Evolutionary conservation across 1,140 invertebrate species (phyloP).

Genomic region (Uloborus diversus): DNA sequence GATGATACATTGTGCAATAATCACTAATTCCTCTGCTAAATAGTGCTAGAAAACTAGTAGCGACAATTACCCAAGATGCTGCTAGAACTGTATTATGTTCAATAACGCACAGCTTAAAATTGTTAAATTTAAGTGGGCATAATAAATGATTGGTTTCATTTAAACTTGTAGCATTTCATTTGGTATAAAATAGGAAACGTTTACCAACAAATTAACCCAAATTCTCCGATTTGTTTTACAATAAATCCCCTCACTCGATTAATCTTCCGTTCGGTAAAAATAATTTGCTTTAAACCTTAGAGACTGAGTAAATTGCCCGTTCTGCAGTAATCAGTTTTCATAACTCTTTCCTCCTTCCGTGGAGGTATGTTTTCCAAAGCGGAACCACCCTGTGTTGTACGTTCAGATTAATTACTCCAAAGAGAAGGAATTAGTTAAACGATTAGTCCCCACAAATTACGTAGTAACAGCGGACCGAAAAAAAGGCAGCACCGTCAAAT

Average conservation of each 20-base stretch:
- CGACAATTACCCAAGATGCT: too few relatives aligned
- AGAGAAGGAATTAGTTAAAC: constrained; percentile 43
- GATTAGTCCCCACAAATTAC: constrained; percentile 40
- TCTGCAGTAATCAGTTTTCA: constrained; percentile 34
- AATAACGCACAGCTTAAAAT: too few relatives aligned
- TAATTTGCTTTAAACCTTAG: constrained; percentile 28
- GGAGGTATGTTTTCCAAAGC: constrained; percentile 27
- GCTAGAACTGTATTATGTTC: too few relatives aligned
- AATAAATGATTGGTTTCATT: too few relatives aligned
- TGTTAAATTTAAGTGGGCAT: too few relatives aligned
- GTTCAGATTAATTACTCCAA: constrained; percentile 31
- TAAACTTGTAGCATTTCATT: too few relatives aligned
- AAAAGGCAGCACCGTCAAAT: constrained; percentile 1
- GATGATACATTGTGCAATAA: too few relatives aligned
- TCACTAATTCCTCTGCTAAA: too few relatives aligned
- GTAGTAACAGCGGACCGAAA: constrained; percentile 22
- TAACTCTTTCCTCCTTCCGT: constrained; percentile 18
- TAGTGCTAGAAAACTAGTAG: too few relatives aligned
- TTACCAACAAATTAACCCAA: constrained; percentile 25
- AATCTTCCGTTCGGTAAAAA: constrained; percentile 35
- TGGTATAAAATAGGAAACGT: not conserved
- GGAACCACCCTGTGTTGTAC: constrained; percentile 34
- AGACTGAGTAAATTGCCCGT: constrained; percentile 24
- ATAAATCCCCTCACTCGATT: constrained; percentile 30
- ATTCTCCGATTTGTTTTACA: constrained; percentile 31